Evolutionary conservation across 2,797 vertebrate genomes (phyloP).

Genomic region (Peromyscus attwateri): DNA sequence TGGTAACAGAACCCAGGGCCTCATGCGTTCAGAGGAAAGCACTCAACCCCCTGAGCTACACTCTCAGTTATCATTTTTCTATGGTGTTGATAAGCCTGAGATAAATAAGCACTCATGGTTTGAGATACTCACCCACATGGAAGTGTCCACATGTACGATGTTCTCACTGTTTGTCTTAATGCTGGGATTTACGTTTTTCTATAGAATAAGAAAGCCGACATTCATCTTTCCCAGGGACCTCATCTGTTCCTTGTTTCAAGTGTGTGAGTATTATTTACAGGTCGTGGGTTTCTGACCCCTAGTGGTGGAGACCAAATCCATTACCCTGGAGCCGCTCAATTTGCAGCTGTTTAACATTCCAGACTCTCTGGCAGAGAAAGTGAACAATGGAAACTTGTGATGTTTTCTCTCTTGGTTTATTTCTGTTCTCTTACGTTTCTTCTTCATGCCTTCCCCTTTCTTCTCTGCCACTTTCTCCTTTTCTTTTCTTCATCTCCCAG

Average conservation of each 20-base stretch:
- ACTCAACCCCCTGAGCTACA: background rate
- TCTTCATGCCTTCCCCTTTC: background rate
- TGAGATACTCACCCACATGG: accelerated
- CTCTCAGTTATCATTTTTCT: background rate
- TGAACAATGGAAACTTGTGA: background rate
- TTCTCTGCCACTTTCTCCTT: background rate
- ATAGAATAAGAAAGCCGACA: slow-evolving; percentile 47
- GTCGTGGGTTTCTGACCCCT: slow-evolving; percentile 67
- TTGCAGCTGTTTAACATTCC: slow-evolving; percentile 50
- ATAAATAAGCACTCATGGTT: background rate
- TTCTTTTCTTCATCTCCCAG: background rate
- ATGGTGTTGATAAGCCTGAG: background rate
- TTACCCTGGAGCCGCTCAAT: slow-evolving; percentile 66
- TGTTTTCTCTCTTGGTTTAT: slow-evolving; percentile 27
- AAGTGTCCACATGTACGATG: background rate
- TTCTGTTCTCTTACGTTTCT: slow-evolving; percentile 29
- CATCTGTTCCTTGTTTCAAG: slow-evolving; percentile 76
- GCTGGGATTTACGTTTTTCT: slow-evolving; percentile 67
- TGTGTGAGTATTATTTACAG: slow-evolving; percentile 65
- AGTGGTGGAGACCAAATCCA: slow-evolving; percentile 70
- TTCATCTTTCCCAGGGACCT: slow-evolving; percentile 55
- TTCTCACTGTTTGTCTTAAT: slow-evolving; percentile 40
- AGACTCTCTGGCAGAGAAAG: background rate
- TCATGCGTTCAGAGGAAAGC: background rate
- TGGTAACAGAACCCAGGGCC: background rate